Evolutionary conservation across 2,888 invertebrate genomes (phyloP).

Genomic region (Catonia carolina): DNA sequence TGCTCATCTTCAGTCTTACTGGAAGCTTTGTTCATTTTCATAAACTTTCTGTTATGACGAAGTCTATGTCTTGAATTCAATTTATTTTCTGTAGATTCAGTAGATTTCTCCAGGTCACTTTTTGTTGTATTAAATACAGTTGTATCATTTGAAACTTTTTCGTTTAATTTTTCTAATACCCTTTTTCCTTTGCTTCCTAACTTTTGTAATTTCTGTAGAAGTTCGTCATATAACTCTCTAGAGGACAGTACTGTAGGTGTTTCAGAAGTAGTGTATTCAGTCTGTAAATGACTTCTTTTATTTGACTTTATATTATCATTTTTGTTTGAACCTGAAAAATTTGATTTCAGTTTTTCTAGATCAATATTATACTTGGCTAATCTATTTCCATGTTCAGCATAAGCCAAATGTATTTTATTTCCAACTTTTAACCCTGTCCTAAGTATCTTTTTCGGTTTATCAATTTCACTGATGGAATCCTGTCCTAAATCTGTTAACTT

Average conservation of each 20-base stretch:
- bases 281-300: background rate
- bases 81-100: background rate
- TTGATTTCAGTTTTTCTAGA: conserved; percentile 20
- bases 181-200: conserved; percentile 53
- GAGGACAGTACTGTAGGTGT: conserved; percentile 37
- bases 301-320: conserved; percentile 3
- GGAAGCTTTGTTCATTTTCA: background rate
- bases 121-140: background rate
- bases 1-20: conserved; percentile 9
- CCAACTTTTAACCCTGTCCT: conserved; percentile 34
- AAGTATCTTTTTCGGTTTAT: conserved; percentile 9
- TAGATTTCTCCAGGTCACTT: background rate
- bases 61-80: background rate
- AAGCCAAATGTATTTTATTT: conserved; percentile 35
- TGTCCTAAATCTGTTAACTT: background rate
- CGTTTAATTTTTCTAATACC: conserved; percentile 51
- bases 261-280: conserved; percentile 26
- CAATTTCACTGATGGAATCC: background rate
- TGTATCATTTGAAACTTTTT: conserved; percentile 38
- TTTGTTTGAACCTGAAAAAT: conserved; percentile 5
- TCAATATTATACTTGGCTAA: conserved; percentile 25
- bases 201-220: conserved; percentile 50
- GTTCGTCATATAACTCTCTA: conserved; percentile 53
- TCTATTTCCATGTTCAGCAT: conserved; percentile 29
- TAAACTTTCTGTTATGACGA: background rate